Base-by-base conservation (phyloP, 2,113 vertebrate species). In the Tachysurus fulvidraco region DNA sequence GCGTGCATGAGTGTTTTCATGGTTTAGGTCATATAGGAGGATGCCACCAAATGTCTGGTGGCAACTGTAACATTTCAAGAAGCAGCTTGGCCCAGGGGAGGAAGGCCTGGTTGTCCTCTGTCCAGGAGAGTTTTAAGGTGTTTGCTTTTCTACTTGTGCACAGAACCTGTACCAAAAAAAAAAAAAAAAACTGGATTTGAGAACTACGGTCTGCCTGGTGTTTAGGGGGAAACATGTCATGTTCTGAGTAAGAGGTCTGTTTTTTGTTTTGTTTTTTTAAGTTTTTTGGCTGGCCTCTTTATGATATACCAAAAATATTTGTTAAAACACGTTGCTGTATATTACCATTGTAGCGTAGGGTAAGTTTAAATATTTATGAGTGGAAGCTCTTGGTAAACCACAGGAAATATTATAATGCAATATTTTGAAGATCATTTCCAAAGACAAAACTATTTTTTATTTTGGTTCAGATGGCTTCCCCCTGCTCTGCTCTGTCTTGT, bases 261-360 rank as follows among this genome's bases (percentile, higher is more conserved):
- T 36, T 89, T 87, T 83, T 84, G 87, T 84, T 88, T 81, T 64
- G 87, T 90, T 1, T n/a, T 16, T 91, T 88, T 41, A 36, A 84
- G 89, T 85, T 88, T 74, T 91, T 90, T 85, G 92, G 92, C 93
- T 93, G 93, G 83, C 93, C 88, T 89, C 93, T 93, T 94, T 93
- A 94, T 94, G 93, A 95, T 94, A 96, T 95, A 96, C 95, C 95
- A 96, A 96, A 96, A 96, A 96, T 95, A 93, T 94, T 96, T 95
- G 94, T 94, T 93, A 88, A 94, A 93, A 92, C 80, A 94, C 94
- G 90, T 93, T 93, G 93, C 92, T 94, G 93, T 95, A 92, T 94
- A 94, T 95, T 93, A 93, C 93, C 78, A 79, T 92, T 95, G 94
- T 95, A 94, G 94, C 91, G 90, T 95, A 95, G 95, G 93, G 90